phyloP scores from a whole-genome alignment of 2,888 invertebrate genomes.

The Pterostichus niger region DNA sequence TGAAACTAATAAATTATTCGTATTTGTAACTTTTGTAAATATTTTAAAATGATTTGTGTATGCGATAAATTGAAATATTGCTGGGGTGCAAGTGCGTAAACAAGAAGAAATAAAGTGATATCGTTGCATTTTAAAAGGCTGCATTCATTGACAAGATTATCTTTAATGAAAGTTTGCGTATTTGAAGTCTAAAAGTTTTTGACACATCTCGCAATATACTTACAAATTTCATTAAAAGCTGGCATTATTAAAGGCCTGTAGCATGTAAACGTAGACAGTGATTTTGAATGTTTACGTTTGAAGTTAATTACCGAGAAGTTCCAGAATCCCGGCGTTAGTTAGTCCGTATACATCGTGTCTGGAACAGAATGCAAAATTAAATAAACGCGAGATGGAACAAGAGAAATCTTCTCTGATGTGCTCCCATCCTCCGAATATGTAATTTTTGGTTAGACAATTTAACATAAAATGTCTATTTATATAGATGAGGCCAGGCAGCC shows the following conservation, averaged over 20 bases:
- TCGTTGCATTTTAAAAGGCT: neutral
- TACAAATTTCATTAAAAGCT: conserved; percentile 42
- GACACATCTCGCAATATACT: conserved; percentile 44
- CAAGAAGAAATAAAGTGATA: neutral
- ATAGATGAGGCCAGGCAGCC: conserved; percentile 58
- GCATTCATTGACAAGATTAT: conserved; percentile 10
- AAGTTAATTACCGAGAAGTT: conserved; percentile 52
- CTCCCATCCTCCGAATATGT: conserved; percentile 56
- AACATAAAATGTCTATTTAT: conserved; percentile 65
- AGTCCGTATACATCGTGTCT: conserved; percentile 19
- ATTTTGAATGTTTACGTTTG: conserved; percentile 54
- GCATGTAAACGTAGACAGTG: conserved; percentile 44
- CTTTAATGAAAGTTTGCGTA: conserved; percentile 18
- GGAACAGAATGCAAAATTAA: conserved; percentile 43
- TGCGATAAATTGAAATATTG: neutral
- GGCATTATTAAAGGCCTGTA: conserved; percentile 47
- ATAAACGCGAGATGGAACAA: conserved; percentile 44
- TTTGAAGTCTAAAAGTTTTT: conserved; percentile 30
- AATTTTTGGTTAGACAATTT: conserved; percentile 64
- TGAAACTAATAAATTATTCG: neutral
- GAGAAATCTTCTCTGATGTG: conserved; percentile 41
- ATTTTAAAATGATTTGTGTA: neutral
- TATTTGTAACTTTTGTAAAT: neutral
- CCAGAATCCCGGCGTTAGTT: conserved; percentile 18
- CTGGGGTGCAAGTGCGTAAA: neutral